A percentile compares a stretch with the other conserved stretches of the same genome.
phyloP scores from a whole-genome alignment of 2,113 vertebrate genomes.

The Channa argus region DNA sequence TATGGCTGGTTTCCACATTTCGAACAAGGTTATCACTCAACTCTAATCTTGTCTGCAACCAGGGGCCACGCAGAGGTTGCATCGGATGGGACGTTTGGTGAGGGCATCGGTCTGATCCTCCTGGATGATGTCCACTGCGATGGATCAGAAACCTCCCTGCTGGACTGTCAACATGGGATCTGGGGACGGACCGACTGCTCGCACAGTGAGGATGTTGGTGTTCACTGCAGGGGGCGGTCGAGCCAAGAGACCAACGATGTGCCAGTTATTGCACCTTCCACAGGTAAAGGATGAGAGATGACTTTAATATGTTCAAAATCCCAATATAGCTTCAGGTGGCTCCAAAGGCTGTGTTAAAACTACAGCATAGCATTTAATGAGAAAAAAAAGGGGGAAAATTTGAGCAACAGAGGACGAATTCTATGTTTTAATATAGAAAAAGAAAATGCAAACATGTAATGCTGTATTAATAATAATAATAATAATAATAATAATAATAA shows the following conservation, averaged over 20 bases:
- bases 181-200: slow-evolving; percentile 94
- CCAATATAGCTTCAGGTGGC: too few species aligned
- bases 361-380: too few species aligned
- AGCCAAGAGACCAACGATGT: slow-evolving; percentile 79
- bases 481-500: too few species aligned
- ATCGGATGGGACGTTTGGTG: slow-evolving; percentile 79
- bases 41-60: neutral
- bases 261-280: slow-evolving; percentile 72
- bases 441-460: too few species aligned
- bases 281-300: slow-evolving; percentile 62
- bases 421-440: too few species aligned
- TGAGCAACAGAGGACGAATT: too few species aligned
- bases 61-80: slow-evolving; percentile 82
- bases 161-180: slow-evolving; percentile 88
- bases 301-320: neutral
- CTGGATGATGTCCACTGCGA: slow-evolving; percentile 89
- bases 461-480: too few species aligned
- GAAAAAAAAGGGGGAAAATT: too few species aligned
- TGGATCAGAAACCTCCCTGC: slow-evolving; percentile 87
- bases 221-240: slow-evolving; percentile 80
- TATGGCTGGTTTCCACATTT: neutral
- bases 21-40: too few species aligned
- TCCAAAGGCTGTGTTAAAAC: too few species aligned
- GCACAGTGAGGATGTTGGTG: slow-evolving; percentile 88
- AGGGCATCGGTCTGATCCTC: slow-evolving; percentile 88